Base-by-base conservation (phyloP, 2,888 invertebrate genomes). In the Macaria notata region DNA sequence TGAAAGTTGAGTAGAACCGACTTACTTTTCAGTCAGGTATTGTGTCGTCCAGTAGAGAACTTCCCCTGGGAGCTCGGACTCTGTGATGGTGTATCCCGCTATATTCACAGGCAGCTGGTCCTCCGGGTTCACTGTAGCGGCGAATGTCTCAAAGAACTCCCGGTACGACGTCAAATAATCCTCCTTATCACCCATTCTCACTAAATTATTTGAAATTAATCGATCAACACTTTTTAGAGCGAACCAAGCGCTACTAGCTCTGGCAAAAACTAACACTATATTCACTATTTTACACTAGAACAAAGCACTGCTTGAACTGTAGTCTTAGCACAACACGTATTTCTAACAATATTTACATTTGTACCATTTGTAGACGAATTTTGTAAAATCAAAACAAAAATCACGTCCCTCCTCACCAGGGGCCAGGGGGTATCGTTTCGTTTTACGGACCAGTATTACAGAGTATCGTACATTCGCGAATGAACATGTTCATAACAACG, bases 11-110 rank as follows among this genome's bases (percentile, higher is more conserved):
- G 31, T 6, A 19, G n/a, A 36, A 29, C 6, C 30, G 9, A 93
- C 94, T 94, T 89, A 96, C 96, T 94, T 95, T 84, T 94, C 94
- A 69, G 93, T 93, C 73, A 96, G 92, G 87, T 96, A 96, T 80
- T 95, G 95, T 55, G 95, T 93, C 49, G 93, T 94, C 94, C 95
- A 95, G 83, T 95, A 94, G 58, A 95, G 92, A 63, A 96, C 93
- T 80, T 95, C 95, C 47, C 96, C 96, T 69, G 93, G 90, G 59
- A 96, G 87, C 87, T 96, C 96, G 7, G 92, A 84, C 70, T 94
- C 94, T 45, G 93, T 92, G 70, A 95, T 92, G 63, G 94, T 93
- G 79, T 95, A 94, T 65, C 93, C 93, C 65, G 93, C 93, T 59
- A 95, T 94, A 76, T 94, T 93, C 48, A 96, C 94, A 52, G 96